Evolutionary conservation across 2,797 vertebrate genomes (phyloP).

Genomic region (Australoheros facetus): DNA sequence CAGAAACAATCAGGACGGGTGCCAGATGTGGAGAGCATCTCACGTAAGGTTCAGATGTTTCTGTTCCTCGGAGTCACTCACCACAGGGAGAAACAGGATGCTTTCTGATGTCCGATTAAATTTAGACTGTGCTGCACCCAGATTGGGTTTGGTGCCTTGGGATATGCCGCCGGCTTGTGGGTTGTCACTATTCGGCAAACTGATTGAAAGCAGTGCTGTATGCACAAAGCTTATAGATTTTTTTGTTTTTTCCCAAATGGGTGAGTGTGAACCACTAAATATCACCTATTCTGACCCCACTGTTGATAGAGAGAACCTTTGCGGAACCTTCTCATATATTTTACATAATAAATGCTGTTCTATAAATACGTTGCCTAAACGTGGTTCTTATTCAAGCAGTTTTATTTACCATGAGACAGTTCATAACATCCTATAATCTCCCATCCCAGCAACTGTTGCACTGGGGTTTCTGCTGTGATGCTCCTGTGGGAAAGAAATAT

Average conservation of each 20-base stretch:
- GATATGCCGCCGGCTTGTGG: slow-evolving; percentile 62
- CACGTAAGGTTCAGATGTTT: slow-evolving; percentile 82
- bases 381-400: slow-evolving; percentile 15
- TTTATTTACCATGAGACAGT: slow-evolving; percentile 29
- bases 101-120: slow-evolving; percentile 72
- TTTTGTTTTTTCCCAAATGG: slow-evolving; percentile 13
- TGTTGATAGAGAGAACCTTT: slow-evolving; percentile 18
- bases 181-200: slow-evolving; percentile 59
- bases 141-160: slow-evolving; percentile 59
- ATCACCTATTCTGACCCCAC: slow-evolving; percentile 22
- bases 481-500: slow-evolving; percentile 1
- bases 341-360: slow-evolving; percentile 33
- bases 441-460: slow-evolving; percentile 12
- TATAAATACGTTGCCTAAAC: slow-evolving; percentile 20
- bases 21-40: slow-evolving; percentile 79
- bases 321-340: slow-evolving; percentile 15
- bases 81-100: slow-evolving; percentile 61
- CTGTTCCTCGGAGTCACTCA: slow-evolving; percentile 51
- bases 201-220: slow-evolving; percentile 67
- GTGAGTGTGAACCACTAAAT: slow-evolving; percentile 39
- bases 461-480: not conserved
- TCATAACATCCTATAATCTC: slow-evolving; percentile 27
- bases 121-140: slow-evolving; percentile 71
- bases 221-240: slow-evolving; percentile 27
- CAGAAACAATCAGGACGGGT: slow-evolving; percentile 65